These are phyloP conservation scores for Leptocoma aspasia DNA, from an alignment of 2,113 vertebrate species.

Conservation along the genomic window DNA sequence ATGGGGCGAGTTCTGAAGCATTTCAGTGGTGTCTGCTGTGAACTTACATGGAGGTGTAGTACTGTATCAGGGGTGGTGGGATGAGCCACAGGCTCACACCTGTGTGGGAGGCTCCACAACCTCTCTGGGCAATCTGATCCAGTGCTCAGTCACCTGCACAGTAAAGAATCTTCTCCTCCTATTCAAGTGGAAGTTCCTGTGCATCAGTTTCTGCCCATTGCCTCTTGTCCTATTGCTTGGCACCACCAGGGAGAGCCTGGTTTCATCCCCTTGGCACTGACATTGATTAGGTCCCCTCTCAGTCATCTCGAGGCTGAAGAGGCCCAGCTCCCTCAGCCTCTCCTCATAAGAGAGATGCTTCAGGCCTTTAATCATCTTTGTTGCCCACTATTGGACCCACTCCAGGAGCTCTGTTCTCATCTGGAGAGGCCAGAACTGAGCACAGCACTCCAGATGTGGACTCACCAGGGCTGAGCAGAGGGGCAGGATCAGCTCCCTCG, in stretches of 20 bases:
- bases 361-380: neutral
- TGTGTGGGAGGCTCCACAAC: neutral
- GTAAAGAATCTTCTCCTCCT: neutral
- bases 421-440: neutral
- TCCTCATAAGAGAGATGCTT: rapidly evolving
- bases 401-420: neutral
- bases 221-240: neutral
- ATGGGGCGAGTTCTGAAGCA: neutral
- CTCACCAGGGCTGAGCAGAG: neutral
- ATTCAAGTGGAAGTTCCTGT: neutral
- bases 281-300: neutral
- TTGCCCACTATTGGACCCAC: neutral
- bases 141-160: neutral
- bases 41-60: neutral
- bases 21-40: neutral
- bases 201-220: neutral
- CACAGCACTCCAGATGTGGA: neutral
- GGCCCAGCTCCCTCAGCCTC: neutral
- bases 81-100: neutral
- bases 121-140: neutral
- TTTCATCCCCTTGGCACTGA: neutral
- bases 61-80: too few species aligned
- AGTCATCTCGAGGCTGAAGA: neutral
- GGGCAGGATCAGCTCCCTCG: neutral
- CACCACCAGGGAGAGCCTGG: neutral